Base-by-base conservation (phyloP, 2,113 vertebrate genomes). In the Balaeniceps rex region DNA sequence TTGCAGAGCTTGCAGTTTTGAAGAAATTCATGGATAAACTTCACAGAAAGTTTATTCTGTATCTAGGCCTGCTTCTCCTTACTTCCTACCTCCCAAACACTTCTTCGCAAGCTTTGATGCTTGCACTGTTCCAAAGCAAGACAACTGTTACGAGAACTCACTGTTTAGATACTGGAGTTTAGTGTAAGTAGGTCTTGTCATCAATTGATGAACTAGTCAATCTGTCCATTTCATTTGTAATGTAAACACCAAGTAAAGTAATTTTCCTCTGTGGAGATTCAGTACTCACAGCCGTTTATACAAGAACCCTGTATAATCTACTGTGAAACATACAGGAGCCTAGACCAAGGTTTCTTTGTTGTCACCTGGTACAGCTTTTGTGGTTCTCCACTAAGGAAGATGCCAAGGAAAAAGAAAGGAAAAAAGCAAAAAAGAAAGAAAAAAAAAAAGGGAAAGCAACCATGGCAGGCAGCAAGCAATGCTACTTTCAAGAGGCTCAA, bases 311-410 rank as follows among this genome's bases (percentile, higher is more conserved):
- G 46, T 44, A 89, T 57, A 79, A 87, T 33, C 87, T 63, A 25
- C 51, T 69, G 54, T 79, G 76, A 93, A 91, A 90, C 40, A 60
- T 47, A 60, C 33, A 75, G 23, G 25, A 63, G 75, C 23, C 33
- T 18, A 78, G 79, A 90, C 71, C 65, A 94, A 70, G 4, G 28
- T 28, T 93, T 86, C 69, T 86, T 93, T 92, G 42, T 94, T 97
- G 76, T 88, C 84, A 95, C 70, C 78, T 80, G 33, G 78, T 81
- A 78, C 21, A n/a, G 40, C 4, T 84, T 86, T 94, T 78, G 64
- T 55, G 54, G 51, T 87, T 83, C 94, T 85, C 57, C 68, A 61
- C 13, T 19, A 70, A 58, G 76, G 64, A 84, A 63, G 55, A 80
- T 40, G 38, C 46, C 54, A 52, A 57, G 5, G 26, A 13, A 19